Conservation (phyloP, 2,888 invertebrate genomes). For the Cheilosia vulpina region DNA sequence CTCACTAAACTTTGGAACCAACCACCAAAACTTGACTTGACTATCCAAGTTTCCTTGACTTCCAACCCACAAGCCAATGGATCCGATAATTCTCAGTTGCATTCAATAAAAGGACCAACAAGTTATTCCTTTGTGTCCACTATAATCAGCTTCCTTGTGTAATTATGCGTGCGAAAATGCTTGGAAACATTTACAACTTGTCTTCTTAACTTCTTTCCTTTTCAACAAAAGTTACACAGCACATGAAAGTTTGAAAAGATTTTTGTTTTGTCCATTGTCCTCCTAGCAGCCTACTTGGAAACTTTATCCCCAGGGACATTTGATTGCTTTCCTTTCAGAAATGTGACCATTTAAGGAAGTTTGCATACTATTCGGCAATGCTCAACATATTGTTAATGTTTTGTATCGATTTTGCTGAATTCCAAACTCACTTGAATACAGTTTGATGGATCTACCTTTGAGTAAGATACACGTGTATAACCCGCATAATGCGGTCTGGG, state of each 20-base stretch:
- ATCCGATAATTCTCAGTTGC: neutral
- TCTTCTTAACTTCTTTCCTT: neutral
- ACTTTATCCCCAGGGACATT: neutral
- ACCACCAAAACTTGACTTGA: neutral
- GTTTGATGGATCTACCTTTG: no score
- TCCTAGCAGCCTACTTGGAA: slow-evolving; percentile 8
- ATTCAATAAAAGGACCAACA: neutral
- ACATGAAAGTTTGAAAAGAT: slow-evolving; percentile 9
- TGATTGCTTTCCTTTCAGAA: neutral
- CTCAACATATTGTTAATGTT: no score
- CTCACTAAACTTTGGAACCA: neutral
- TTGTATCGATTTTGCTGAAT: no score
- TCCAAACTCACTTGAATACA: no score
- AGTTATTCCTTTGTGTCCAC: slow-evolving; percentile 3
- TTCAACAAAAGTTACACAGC: neutral
- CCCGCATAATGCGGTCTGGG: no score
- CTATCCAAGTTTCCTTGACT: neutral
- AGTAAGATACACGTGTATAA: no score
- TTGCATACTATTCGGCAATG: no score
- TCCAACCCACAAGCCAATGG: neutral
- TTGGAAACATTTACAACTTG: slow-evolving; percentile 1
- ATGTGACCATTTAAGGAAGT: no score
- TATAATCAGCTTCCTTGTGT: slow-evolving; percentile 18
- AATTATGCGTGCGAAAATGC: neutral
- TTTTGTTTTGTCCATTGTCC: neutral